These are phyloP conservation scores for Fratercula arctica DNA, from an alignment of 2,797 vertebrate species.

Conservation along the genomic window DNA sequence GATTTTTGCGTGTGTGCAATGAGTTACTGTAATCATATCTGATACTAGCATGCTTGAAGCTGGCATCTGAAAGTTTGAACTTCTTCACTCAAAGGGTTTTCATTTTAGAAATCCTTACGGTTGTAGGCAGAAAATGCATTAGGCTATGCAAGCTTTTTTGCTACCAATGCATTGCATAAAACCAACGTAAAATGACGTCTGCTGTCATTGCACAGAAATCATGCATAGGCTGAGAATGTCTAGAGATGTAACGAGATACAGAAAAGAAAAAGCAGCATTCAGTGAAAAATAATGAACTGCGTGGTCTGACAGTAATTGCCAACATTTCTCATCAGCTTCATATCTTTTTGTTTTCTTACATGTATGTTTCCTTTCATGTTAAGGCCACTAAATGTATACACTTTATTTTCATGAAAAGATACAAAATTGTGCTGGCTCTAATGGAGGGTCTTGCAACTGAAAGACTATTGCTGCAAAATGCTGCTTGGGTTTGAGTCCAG, in stretches of 20 bases:
- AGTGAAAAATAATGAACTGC: not conserved
- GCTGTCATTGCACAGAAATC: not conserved
- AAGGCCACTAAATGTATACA: not conserved
- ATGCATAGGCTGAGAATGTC: not conserved
- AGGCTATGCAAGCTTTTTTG: not conserved
- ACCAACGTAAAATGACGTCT: not conserved
- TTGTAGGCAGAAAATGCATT: not conserved
- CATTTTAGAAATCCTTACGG: not conserved
- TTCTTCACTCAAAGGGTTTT: not conserved
- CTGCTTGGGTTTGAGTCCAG: not conserved
- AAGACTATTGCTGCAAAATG: not conserved
- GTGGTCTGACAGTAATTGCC: not conserved
- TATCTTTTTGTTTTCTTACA: accelerated
- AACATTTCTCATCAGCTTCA: not conserved
- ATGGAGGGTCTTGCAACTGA: not conserved
- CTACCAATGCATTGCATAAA: not conserved
- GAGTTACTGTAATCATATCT: not conserved
- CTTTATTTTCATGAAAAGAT: not conserved
- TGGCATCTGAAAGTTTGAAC: not conserved
- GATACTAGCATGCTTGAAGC: not conserved
- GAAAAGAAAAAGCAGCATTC: not conserved
- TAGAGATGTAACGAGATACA: not conserved
- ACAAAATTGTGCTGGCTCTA: not conserved
- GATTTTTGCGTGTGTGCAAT: not conserved
- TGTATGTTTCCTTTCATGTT: not conserved